Evolutionary conservation across 2,113 vertebrate species (phyloP).

Genomic region (Falco punctatus): DNA sequence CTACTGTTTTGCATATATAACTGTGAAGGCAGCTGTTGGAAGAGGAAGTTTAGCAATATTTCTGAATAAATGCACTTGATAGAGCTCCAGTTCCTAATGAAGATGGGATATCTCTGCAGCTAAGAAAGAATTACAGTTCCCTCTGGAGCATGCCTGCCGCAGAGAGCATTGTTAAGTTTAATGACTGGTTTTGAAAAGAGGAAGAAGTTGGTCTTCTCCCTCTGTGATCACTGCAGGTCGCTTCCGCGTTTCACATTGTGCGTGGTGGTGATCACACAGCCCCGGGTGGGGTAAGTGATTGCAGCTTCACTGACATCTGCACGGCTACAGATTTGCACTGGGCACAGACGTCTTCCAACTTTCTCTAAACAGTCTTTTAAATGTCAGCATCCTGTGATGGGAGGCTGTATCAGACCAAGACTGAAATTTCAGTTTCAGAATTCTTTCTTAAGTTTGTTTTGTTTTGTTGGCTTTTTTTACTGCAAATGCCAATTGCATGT

Average conservation of each 20-base stretch:
- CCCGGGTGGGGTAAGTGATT: not conserved
- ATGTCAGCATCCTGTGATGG: not conserved
- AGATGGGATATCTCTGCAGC: not conserved
- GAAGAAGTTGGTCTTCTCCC: not conserved
- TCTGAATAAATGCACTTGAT: not conserved
- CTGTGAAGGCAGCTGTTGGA: slow-evolving; percentile 17
- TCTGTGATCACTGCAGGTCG: not conserved
- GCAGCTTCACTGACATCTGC: not conserved
- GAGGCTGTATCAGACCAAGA: not conserved
- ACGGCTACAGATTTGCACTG: not conserved
- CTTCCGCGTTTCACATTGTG: not conserved
- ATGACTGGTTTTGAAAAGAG: not conserved
- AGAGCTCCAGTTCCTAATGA: not conserved
- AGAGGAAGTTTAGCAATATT: not conserved
- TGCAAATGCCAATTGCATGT: not conserved
- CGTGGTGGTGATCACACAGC: not conserved
- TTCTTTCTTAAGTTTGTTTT: not conserved
- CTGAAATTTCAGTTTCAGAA: not conserved
- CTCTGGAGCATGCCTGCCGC: not conserved
- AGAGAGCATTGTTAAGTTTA: not conserved
- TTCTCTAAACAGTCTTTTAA: not conserved
- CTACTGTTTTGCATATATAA: not conserved
- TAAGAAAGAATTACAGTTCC: not conserved
- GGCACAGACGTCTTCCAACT: not conserved
- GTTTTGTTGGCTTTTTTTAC: not conserved